Percentiles rank a stretch among this genome's conserved stretches.
phyloP scores from a whole-genome alignment of 2,888 invertebrate genomes.

The Dione vanillae region DNA sequence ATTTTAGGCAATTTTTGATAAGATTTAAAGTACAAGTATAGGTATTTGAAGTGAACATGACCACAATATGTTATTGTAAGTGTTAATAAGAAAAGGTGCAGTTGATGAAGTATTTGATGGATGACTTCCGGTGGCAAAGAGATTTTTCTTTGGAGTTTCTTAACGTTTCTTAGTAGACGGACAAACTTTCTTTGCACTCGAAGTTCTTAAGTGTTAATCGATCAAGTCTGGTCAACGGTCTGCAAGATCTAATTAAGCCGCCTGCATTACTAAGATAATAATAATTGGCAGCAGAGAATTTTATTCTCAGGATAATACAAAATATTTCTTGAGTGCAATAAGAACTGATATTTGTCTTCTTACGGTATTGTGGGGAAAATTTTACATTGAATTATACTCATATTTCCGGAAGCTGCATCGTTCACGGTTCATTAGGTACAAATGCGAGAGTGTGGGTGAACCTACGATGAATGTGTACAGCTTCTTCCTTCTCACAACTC shows the following conservation, averaged over 20 bases:
- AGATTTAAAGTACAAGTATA: background rate
- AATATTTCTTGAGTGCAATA: slow-evolving; percentile 26
- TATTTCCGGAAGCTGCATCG: slow-evolving; percentile 59
- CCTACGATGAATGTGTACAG: slow-evolving; percentile 44
- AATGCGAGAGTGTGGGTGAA: slow-evolving; percentile 43
- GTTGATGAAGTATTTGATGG: slow-evolving; percentile 66
- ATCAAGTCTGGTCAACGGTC: slow-evolving; percentile 72
- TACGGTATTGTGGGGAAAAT: slow-evolving; percentile 51
- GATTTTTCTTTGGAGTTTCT: slow-evolving; percentile 68
- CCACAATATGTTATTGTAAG: slow-evolving; percentile 36
- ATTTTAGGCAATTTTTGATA: too few relatives aligned
- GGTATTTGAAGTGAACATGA: background rate
- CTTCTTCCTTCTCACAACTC: slow-evolving; percentile 48
- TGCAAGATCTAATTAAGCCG: slow-evolving; percentile 54
- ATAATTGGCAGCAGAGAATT: background rate
- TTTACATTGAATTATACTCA: slow-evolving; percentile 56
- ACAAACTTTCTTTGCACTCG: slow-evolving; percentile 70
- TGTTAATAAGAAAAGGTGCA: slow-evolving; percentile 30
- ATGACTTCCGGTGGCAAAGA: slow-evolving; percentile 64
- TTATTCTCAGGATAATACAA: slow-evolving; percentile 14
- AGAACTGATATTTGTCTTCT: slow-evolving; percentile 10
- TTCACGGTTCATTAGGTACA: slow-evolving; percentile 67
- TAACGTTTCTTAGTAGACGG: slow-evolving; percentile 64
- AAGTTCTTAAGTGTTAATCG: slow-evolving; percentile 71
- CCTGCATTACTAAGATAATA: slow-evolving; percentile 28